These are phyloP conservation scores for Trilocha varians DNA, from an alignment of 2,888 invertebrate genomes.

Conservation along the genomic window DNA sequence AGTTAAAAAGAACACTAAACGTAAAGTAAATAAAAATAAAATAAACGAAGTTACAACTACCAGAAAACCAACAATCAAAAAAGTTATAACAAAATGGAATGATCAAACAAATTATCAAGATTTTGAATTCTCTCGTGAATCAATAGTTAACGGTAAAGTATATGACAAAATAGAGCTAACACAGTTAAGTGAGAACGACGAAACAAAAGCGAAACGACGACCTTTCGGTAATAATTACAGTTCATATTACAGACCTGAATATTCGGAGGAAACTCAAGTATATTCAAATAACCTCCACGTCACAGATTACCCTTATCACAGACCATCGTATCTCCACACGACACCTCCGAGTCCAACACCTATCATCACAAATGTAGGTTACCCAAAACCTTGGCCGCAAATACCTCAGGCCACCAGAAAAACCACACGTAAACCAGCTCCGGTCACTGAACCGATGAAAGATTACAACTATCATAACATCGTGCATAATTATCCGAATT, in stretches of 20 bases:
- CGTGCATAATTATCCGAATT: conserved; percentile 38
- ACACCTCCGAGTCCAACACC: conserved; percentile 47
- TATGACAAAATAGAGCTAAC: conserved; percentile 17
- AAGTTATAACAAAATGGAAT: conserved; percentile 69
- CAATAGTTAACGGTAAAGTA: conserved; percentile 21
- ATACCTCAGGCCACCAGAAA: conserved; percentile 20
- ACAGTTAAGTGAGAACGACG: conserved; percentile 18
- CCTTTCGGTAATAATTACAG: conserved; percentile 19
- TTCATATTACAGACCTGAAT: conserved; percentile 32
- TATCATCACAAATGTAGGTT: conserved; percentile 59
- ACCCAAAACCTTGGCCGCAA: conserved; percentile 45
- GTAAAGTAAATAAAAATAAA: conserved; percentile 4
- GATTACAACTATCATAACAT: conserved; percentile 44
- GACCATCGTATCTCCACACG: conserved; percentile 43
- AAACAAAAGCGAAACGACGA: conserved; percentile 20
- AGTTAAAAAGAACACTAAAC: conserved; percentile 6
- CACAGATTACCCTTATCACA: conserved; percentile 34
- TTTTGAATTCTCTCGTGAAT: conserved; percentile 54
- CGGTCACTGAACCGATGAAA: conserved; percentile 37
- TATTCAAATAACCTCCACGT: conserved; percentile 47
- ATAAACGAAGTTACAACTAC: conserved; percentile 11
- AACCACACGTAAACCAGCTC: conserved; percentile 40
- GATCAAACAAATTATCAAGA: conserved; percentile 60
- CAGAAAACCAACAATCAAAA: conserved; percentile 48
- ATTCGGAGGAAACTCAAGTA: conserved; percentile 37